Conservation (phyloP, 1,140 invertebrate genomes). For the Sipha flava region DNA sequence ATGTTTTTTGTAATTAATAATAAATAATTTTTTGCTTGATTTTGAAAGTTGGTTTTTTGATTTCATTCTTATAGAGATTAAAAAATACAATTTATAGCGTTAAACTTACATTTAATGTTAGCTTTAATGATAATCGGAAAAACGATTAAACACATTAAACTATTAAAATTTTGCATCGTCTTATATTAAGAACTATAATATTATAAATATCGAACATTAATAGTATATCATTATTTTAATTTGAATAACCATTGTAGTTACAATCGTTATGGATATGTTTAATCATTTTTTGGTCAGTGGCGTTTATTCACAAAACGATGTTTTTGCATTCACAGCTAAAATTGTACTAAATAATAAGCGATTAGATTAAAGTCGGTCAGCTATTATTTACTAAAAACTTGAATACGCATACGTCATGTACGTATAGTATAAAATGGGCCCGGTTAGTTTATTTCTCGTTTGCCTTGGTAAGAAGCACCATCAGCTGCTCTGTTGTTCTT, state of each 20-base stretch:
- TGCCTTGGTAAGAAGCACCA: background rate
- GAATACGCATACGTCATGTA: background rate
- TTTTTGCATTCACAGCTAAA: background rate
- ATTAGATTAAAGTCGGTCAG: background rate
- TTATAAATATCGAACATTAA: no score
- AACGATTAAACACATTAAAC: background rate
- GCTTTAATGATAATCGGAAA: background rate
- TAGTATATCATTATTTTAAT: no score
- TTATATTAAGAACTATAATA: background rate
- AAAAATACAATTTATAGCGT: no score
- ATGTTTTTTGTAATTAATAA: background rate
- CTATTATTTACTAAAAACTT: background rate
- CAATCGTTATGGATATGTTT: background rate
- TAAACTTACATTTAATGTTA: slow-evolving; percentile 3
- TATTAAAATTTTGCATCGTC: background rate
- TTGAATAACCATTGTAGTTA: background rate
- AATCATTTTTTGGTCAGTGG: background rate
- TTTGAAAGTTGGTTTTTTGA: no score
- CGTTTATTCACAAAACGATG: background rate
- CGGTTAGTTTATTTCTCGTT: background rate
- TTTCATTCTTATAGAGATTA: no score
- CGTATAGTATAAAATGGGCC: background rate
- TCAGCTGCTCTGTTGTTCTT: background rate
- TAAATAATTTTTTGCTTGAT: no score
- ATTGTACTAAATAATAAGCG: background rate